A percentile compares a stretch with the other conserved stretches of the same genome.
phyloP scores from a whole-genome alignment of 2,113 vertebrate species.

The Beaufortia kweichowensis region DNA sequence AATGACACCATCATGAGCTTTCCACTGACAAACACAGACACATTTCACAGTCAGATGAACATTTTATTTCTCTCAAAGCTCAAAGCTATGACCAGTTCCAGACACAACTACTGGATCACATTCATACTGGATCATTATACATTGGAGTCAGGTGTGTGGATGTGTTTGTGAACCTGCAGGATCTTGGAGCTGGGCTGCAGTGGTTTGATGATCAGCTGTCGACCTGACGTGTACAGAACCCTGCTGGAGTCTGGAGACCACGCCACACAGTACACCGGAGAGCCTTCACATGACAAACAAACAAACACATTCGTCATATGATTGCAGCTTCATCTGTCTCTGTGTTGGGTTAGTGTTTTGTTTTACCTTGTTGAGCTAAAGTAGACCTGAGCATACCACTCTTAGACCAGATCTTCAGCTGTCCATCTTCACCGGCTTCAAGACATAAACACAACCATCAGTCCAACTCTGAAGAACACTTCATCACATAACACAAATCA shows the following conservation, averaged over 20 bases:
- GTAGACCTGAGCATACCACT: slow-evolving; percentile 97
- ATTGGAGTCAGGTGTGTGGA: no score
- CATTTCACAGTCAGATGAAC: slow-evolving; percentile 1
- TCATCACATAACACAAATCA: no score
- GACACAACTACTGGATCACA: no score
- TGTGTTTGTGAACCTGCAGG: slow-evolving; percentile 79
- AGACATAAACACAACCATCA: neutral
- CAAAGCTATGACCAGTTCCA: no score
- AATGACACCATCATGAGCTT: slow-evolving; percentile 92
- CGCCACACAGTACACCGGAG: slow-evolving; percentile 89
- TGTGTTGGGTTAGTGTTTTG: no score
- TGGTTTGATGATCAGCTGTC: slow-evolving; percentile 91
- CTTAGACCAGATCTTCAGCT: slow-evolving; percentile 99
- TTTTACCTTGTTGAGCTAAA: slow-evolving; percentile 88
- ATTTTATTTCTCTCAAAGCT: no score
- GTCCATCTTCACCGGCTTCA: slow-evolving; percentile 93
- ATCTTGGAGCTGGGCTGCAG: slow-evolving; percentile 91
- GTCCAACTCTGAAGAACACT: neutral
- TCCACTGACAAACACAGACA: slow-evolving; percentile 81
- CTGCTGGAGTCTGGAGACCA: slow-evolving; percentile 94
- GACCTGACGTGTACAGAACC: slow-evolving; percentile 88
- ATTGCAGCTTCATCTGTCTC: no score
- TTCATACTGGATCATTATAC: no score
- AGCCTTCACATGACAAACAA: slow-evolving; percentile 76
- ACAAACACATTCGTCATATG: neutral